Conservation (phyloP, 1,140 invertebrate species). For the Drosophila ficusphila region DNA sequence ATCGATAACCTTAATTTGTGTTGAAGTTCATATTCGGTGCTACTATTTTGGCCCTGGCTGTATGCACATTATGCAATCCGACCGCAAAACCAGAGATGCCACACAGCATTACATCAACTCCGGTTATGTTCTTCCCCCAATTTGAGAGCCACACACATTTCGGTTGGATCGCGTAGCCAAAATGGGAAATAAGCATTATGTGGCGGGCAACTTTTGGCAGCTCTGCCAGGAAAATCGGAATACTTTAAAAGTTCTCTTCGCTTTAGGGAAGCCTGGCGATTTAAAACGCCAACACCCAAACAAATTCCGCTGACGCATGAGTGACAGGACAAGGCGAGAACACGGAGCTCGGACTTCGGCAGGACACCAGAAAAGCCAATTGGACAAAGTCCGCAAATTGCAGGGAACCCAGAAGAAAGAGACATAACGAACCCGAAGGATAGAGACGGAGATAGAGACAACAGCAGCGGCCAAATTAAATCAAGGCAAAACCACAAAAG, state of each 20-base stretch:
- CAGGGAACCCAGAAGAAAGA: constrained; percentile 16
- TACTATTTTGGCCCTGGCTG: not conserved
- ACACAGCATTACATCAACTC: constrained; percentile 8
- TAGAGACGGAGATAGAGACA: constrained; percentile 7
- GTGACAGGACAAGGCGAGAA: constrained; percentile 45
- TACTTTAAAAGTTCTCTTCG: constrained; percentile 30
- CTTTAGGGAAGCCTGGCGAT: constrained; percentile 35
- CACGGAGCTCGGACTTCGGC: constrained; percentile 17
- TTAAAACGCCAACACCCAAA: constrained; percentile 29
- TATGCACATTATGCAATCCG: constrained; percentile 4
- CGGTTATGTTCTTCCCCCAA: not conserved
- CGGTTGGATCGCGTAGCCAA: not conserved
- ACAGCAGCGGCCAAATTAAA: constrained; percentile 63
- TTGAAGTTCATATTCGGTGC: not conserved
- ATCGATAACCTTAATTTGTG: not conserved
- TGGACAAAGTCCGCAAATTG: constrained; percentile 79
- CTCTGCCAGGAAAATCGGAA: not conserved
- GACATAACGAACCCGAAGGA: not conserved
- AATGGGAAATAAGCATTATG: not conserved
- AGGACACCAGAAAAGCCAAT: constrained; percentile 60
- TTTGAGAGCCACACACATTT: not conserved
- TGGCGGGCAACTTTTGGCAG: not conserved
- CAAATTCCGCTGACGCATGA: constrained; percentile 63
- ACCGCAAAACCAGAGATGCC: not conserved
- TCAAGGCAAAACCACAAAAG: constrained; percentile 74